Conservation (phyloP, 2,797 vertebrate species). For the Orestias chungarensis region DNA sequence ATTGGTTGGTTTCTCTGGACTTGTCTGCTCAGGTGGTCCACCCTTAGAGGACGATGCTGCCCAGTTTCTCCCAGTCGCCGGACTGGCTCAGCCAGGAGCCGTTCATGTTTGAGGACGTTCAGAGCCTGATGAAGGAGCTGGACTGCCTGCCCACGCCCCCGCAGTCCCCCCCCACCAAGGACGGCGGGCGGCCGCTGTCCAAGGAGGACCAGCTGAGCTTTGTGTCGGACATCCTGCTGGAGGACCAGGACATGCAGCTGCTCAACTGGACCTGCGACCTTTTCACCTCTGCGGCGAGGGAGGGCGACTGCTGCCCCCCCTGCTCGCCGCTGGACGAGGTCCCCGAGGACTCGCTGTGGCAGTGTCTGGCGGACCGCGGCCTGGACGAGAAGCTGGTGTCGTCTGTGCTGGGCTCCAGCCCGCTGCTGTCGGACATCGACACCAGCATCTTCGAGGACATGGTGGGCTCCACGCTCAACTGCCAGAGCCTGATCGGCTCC, state of each 20-base stretch:
- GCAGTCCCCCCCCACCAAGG: conserved; percentile 77
- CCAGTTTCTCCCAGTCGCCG: conserved; percentile 76
- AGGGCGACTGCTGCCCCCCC: conserved; percentile 36
- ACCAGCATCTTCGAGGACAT: conserved; percentile 82
- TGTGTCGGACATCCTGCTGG: conserved; percentile 80
- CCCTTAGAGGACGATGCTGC: no score
- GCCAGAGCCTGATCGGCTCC: conserved; percentile 68
- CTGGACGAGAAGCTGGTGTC: conserved; percentile 75
- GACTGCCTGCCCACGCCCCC: conserved; percentile 80
- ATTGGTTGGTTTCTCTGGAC: conserved; percentile 2
- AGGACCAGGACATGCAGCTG: conserved; percentile 78
- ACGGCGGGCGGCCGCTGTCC: conserved; percentile 66
- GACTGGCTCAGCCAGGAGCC: conserved; percentile 80
- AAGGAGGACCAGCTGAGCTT: conserved; percentile 82
- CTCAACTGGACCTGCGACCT: conserved; percentile 76
- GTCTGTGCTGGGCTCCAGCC: conserved; percentile 76
- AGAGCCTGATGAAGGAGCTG: conserved; percentile 80
- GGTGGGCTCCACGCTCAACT: conserved; percentile 78
- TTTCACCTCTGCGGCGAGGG: conserved; percentile 50
- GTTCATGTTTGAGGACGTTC: conserved; percentile 81
- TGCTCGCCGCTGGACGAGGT: conserved; percentile 41
- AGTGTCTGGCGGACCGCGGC: conserved; percentile 58
- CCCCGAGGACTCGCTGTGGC: conserved; percentile 76
- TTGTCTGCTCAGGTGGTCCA: conserved; percentile 48
- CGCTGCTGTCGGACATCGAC: conserved; percentile 81